Evolutionary conservation across 2,113 vertebrate genomes (phyloP).

Genomic region (Oreochromis niloticus): DNA sequence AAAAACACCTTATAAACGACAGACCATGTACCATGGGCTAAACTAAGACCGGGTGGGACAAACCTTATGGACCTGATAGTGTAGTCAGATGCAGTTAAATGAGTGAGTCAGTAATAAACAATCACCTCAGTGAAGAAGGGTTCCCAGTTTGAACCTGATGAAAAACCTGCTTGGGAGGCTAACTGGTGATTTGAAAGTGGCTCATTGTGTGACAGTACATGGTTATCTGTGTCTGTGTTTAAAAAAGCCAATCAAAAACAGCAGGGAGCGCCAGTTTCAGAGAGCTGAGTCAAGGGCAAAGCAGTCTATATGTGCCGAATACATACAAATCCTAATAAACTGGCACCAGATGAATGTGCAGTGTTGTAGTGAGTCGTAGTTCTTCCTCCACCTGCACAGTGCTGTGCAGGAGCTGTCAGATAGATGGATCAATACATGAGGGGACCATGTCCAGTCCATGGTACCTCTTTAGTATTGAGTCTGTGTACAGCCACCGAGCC

Average conservation of each 20-base stretch:
- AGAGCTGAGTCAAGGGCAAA: background rate
- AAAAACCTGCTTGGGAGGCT: background rate
- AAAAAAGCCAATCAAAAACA: background rate
- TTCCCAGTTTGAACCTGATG: background rate
- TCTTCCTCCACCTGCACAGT: background rate
- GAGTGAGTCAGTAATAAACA: background rate
- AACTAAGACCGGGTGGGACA: background rate
- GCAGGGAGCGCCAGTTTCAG: background rate
- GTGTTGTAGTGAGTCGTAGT: background rate
- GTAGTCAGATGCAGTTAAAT: background rate
- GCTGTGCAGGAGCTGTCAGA: background rate
- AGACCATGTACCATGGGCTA: background rate
- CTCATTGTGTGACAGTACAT: background rate
- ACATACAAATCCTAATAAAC: background rate
- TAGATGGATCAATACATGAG: background rate
- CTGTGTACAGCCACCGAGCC: background rate
- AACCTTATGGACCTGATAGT: background rate
- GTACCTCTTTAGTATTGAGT: background rate
- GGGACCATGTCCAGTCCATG: background rate
- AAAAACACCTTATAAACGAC: background rate
- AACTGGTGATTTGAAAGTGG: background rate
- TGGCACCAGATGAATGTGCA: background rate
- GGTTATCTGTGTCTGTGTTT: background rate
- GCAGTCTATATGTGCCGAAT: background rate
- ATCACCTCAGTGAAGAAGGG: background rate